phyloP scores from a whole-genome alignment of 2,888 invertebrate genomes.

The Platypus cylindrus region DNA sequence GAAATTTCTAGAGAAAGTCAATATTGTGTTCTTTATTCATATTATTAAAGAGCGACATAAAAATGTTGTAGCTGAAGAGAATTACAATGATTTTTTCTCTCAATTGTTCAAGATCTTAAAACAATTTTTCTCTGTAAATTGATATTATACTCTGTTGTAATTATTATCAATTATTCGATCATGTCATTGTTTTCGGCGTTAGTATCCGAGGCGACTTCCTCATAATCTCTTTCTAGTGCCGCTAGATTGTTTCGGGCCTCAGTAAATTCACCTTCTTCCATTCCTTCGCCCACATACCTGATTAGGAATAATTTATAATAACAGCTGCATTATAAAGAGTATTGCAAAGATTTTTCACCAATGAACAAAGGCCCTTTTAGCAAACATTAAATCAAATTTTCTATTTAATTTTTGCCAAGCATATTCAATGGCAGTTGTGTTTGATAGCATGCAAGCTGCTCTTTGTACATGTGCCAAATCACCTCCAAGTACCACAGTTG shows the following conservation, averaged over 20 bases:
- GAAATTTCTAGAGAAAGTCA: too few species aligned
- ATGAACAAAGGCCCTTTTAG: slow-evolving; percentile 88
- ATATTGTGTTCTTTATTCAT: too few species aligned
- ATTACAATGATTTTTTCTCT: too few species aligned
- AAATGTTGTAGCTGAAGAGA: too few species aligned
- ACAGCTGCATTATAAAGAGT: not conserved
- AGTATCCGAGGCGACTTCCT: slow-evolving; percentile 58
- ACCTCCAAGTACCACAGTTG: slow-evolving; percentile 61
- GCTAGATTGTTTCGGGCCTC: slow-evolving; percentile 71
- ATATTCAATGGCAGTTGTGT: slow-evolving; percentile 82
- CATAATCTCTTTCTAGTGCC: slow-evolving; percentile 59
- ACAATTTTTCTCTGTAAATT: too few species aligned
- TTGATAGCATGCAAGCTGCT: slow-evolving; percentile 81
- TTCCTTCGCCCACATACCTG: slow-evolving; percentile 49
- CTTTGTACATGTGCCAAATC: slow-evolving; percentile 73
- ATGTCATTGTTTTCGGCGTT: slow-evolving; percentile 14
- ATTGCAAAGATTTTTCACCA: slow-evolving; percentile 43
- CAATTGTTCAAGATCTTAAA: too few species aligned
- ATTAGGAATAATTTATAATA: not conserved
- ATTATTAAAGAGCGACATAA: too few species aligned
- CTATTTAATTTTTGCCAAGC: slow-evolving; percentile 83
- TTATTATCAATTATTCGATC: slow-evolving; percentile 2
- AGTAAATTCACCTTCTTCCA: slow-evolving; percentile 74
- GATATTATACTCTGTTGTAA: not conserved
- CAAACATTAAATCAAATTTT: slow-evolving; percentile 92